Conservation (phyloP, 2,113 vertebrate species). For the Vulpes lagopus region DNA sequence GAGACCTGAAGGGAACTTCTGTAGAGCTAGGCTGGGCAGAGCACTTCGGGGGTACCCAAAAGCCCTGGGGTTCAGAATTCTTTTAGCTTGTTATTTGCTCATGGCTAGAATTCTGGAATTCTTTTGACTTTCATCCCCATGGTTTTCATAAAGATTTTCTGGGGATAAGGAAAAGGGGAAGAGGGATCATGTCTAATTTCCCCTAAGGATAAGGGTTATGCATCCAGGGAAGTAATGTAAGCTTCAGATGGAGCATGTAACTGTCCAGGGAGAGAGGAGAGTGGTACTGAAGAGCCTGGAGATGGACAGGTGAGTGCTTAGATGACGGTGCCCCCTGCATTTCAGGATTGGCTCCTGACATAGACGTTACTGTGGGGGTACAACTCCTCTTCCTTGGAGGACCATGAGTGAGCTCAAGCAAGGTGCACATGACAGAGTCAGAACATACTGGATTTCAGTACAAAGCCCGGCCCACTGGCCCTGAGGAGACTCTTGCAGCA, state of each 20-base stretch:
- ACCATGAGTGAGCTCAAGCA: neutral
- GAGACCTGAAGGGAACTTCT: neutral
- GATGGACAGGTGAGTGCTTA: neutral
- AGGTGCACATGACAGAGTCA: neutral
- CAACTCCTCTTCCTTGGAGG: neutral
- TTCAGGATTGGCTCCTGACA: neutral
- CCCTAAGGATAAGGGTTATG: neutral
- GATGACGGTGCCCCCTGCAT: neutral
- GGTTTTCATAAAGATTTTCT: constrained; percentile 10
- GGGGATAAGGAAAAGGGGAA: neutral
- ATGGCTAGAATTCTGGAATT: neutral
- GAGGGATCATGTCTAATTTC: neutral
- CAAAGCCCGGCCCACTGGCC: neutral
- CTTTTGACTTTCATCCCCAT: neutral
- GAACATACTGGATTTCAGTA: neutral
- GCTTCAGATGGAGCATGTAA: neutral
- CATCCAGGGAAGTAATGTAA: neutral
- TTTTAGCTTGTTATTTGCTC: neutral
- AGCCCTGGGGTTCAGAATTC: neutral
- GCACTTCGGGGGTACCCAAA: neutral
- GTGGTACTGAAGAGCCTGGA: neutral
- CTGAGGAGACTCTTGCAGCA: neutral
- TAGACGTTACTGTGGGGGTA: accelerated
- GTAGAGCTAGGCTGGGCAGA: neutral
- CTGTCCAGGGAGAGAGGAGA: neutral